phyloP scores from a whole-genome alignment of 2,113 vertebrate species.

The Maccullochella peelii region DNA sequence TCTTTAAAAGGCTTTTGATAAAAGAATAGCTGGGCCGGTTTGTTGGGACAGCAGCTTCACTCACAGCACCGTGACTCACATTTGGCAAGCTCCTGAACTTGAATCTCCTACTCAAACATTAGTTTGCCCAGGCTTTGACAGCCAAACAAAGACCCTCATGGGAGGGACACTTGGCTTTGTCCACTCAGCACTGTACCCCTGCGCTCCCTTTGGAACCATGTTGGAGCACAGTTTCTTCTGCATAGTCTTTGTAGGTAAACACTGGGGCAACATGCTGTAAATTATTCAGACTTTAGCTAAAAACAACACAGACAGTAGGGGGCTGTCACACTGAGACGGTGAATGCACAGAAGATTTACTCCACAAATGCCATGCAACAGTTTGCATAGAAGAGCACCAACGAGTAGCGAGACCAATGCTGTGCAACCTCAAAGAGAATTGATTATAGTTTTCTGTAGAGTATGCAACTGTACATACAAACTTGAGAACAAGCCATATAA shows the following conservation, averaged over 20 bases:
- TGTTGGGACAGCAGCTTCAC: slow-evolving; percentile 34
- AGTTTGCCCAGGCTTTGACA: slow-evolving; percentile 60
- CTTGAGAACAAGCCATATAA: not conserved
- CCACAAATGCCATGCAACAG: slow-evolving; percentile 48
- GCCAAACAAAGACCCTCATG: slow-evolving; percentile 65
- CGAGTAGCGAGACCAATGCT: slow-evolving; percentile 25
- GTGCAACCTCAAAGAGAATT: slow-evolving; percentile 27
- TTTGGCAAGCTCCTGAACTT: slow-evolving; percentile 65
- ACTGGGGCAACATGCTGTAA: slow-evolving; percentile 74
- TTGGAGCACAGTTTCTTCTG: slow-evolving; percentile 59
- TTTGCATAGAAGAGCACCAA: slow-evolving; percentile 38
- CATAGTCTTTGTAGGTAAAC: slow-evolving; percentile 69
- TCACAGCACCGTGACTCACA: slow-evolving; percentile 68
- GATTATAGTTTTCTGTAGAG: slow-evolving; percentile 29
- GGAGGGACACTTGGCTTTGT: slow-evolving; percentile 69
- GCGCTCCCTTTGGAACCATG: slow-evolving; percentile 51
- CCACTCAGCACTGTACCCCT: slow-evolving; percentile 61
- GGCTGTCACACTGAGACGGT: slow-evolving; percentile 43
- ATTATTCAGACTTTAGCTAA: slow-evolving; percentile 68
- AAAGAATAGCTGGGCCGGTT: not conserved
- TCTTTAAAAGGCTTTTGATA: slow-evolving; percentile 12
- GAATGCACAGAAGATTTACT: slow-evolving; percentile 61
- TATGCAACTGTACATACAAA: slow-evolving; percentile 24
- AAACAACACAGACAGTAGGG: slow-evolving; percentile 60
- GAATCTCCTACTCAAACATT: slow-evolving; percentile 70